These are phyloP conservation scores for Nasonia giraulti DNA, from an alignment of 1,140 invertebrate genomes.

Conservation along the genomic window DNA sequence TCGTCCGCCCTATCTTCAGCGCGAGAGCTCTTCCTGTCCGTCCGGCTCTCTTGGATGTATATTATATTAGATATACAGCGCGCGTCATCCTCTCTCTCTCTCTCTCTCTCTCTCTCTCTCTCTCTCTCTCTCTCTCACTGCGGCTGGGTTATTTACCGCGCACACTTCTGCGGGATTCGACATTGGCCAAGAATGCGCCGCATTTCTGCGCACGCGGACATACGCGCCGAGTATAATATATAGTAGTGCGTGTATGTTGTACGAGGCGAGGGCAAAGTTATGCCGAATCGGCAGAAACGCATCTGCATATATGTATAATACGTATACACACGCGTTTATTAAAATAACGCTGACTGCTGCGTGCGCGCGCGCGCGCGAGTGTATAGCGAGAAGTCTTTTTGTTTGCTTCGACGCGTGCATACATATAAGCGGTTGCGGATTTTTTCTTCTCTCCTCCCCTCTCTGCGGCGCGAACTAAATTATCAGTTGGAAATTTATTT, in stretches of 20 bases:
- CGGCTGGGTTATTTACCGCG: not conserved
- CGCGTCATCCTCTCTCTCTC: not conserved
- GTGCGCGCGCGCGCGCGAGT: not conserved
- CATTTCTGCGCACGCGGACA: not conserved
- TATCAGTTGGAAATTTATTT: not conserved
- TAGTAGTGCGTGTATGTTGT: not conserved
- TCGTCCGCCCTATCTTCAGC: constrained; percentile 41
- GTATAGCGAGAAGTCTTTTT: not conserved
- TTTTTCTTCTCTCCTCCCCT: not conserved
- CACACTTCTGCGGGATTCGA: not conserved
- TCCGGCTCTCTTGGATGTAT: not conserved
- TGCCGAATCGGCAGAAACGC: constrained; percentile 29
- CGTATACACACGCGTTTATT: constrained; percentile 11
- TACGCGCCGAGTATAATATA: not conserved
- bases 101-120: not conserved
- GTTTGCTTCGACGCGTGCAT: not conserved
- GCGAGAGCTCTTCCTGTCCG: not conserved
- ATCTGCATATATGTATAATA: constrained; percentile 10
- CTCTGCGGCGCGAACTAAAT: not conserved
- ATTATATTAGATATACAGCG: not conserved
- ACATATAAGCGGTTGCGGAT: not conserved
- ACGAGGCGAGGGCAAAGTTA: constrained; percentile 4
- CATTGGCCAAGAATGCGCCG: not conserved
- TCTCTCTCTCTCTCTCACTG: not conserved
- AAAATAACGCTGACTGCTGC: constrained; percentile 35